phyloP scores from a whole-genome alignment of 2,888 invertebrate genomes.

The Tenthredo livida region DNA sequence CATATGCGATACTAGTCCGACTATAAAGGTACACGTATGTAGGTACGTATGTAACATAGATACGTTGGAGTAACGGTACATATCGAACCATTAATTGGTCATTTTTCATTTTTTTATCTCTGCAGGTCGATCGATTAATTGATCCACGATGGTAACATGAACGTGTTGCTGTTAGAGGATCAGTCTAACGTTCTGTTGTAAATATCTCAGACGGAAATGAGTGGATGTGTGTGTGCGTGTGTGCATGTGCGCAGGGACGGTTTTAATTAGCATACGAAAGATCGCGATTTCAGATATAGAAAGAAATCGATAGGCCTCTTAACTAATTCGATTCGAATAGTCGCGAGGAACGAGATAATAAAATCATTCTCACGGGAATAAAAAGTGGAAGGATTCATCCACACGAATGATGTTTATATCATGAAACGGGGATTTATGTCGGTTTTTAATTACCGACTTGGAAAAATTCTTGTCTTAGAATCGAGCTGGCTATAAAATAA shows the following conservation, averaged over 20 bases:
- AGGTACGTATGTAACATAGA: no score
- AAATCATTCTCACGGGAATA: background rate
- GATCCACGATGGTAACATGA: background rate
- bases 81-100: conserved; percentile 14
- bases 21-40: background rate
- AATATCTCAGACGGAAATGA: background rate
- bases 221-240: background rate
- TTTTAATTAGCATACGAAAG: background rate
- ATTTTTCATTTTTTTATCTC: conserved; percentile 6
- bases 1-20: background rate
- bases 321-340: background rate
- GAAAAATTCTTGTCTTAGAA: no score
- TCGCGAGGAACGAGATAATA: no score
- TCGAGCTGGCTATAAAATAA: no score
- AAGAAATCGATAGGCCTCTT: background rate
- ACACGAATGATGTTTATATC: no score
- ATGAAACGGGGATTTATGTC: no score
- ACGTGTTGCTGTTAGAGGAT: background rate
- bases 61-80: conserved; percentile 9
- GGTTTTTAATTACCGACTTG: no score
- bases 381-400: background rate
- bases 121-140: background rate
- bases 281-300: background rate
- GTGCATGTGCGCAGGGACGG: background rate
- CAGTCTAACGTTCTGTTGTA: background rate